phyloP scores from a whole-genome alignment of 2,888 invertebrate genomes.

The Drosophila paucipuncta region DNA sequence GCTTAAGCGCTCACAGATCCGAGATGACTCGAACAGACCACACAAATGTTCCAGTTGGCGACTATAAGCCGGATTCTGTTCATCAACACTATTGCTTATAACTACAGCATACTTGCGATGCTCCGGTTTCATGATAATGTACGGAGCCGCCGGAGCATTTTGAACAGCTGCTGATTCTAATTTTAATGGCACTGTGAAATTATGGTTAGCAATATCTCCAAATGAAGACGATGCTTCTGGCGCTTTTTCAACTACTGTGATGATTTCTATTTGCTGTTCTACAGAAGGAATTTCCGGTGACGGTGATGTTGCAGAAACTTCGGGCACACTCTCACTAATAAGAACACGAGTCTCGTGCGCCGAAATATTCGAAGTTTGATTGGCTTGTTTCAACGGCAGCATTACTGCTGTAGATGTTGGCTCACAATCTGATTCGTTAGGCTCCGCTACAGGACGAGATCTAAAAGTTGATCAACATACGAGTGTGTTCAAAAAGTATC shows the following conservation, averaged over 20 bases:
- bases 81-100: constrained; percentile 24
- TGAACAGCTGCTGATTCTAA: background rate
- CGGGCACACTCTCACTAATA: background rate
- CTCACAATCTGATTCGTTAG: background rate
- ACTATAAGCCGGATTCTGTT: background rate
- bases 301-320: background rate
- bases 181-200: background rate
- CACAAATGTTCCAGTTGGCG: constrained; percentile 37
- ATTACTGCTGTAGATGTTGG: background rate
- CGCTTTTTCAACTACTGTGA: background rate
- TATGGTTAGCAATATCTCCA: background rate
- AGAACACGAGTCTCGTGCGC: background rate
- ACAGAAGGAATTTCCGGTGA: background rate
- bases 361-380: background rate
- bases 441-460: background rate
- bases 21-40: constrained; percentile 19
- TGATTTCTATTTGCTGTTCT: background rate
- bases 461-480: background rate
- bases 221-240: background rate
- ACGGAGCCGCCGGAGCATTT: background rate
- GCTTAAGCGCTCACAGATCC: constrained; percentile 7
- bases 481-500: too few species aligned
- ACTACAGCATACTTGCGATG: constrained; percentile 30
- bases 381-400: background rate
- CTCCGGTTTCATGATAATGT: constrained; percentile 33